Evolutionary conservation across 1,140 invertebrate genomes (phyloP), one percentile per base, ranked within the genome.

Genomic region (Plectus sambesii): DNA sequence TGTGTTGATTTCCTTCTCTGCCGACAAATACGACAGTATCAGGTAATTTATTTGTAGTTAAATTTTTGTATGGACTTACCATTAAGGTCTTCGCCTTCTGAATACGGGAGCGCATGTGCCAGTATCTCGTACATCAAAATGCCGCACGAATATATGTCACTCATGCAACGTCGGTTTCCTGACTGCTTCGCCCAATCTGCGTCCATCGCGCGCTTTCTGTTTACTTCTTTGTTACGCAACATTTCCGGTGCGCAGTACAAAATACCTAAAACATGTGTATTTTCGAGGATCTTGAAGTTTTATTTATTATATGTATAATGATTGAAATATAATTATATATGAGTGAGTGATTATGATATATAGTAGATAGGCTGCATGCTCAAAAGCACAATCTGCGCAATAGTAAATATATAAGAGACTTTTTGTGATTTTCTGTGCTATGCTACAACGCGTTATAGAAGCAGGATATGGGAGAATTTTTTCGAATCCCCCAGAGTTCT

Each of bases 101-200:
- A 62, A 39, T 67, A 66, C 2, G 63, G 63, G 23, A 66, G 49
- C 6, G 48, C 41, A 19, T 62, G 42, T 49, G 68, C 67, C 6
- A 66, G 42, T 35, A 66, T 66, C 45, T 66, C 63, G 44, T 66
- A 68, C 61, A 68, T 68, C 15, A 66, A 61, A 48, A 66, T 68
- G 35, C 58, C 57, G 36, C 67, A 63, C 3, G 64, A 47, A 45
- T 66, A 66, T 37, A 66, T 66, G 42, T 66, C 63, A n/a, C 64
- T 57, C 17, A 56, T 37, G 50, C 63, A 61, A 6, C 62, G 26
- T 19, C 62, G 53, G 27, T 59, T 35, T 6, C 36, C 33, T 6
- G 53, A 53, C 41, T 66, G 63, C 52, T 66, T 66, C 5, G 63
- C 44, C 63, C 63, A 66, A 20, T 9, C n/a, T 42, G 60, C 58